A percentile compares a stretch with the other conserved stretches of the same genome.
These are phyloP conservation scores for Lamellibrachia satsuma DNA, from an alignment of 2,888 invertebrate genomes.

Conservation along the genomic window DNA sequence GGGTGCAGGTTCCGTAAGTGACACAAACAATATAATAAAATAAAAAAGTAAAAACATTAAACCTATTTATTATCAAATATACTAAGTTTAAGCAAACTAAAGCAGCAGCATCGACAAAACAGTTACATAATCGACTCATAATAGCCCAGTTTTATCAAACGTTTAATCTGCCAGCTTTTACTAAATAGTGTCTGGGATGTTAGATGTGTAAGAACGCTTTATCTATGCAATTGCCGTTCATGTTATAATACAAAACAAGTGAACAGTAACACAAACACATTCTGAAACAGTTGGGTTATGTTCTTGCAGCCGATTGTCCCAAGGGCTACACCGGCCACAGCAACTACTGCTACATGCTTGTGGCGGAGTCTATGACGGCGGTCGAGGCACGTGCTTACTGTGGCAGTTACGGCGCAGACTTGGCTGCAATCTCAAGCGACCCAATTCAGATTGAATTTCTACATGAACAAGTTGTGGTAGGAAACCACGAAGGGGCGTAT, in stretches of 20 bases:
- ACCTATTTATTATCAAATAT: too few relatives aligned
- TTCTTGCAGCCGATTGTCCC: not conserved
- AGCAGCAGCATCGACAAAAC: too few relatives aligned
- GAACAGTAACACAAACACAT: not conserved
- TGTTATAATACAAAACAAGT: not conserved
- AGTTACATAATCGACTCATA: too few relatives aligned
- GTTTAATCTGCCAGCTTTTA: too few relatives aligned
- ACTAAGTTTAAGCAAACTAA: too few relatives aligned
- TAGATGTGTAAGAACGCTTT: too few relatives aligned
- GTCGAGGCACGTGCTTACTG: slow-evolving; percentile 44
- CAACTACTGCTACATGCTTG: slow-evolving; percentile 44
- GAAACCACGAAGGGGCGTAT: not conserved
- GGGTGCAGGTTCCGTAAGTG: slow-evolving; percentile 20
- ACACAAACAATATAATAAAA: not conserved
- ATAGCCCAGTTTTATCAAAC: too few relatives aligned
- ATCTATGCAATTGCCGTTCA: too few relatives aligned
- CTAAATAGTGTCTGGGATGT: too few relatives aligned
- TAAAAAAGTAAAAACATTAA: too few relatives aligned
- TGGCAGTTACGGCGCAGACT: slow-evolving; percentile 42
- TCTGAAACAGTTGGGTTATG: not conserved
- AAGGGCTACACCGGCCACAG: not conserved
- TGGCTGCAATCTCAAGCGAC: slow-evolving; percentile 35
- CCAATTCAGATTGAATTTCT: not conserved
- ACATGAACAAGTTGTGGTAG: not conserved
- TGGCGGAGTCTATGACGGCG: slow-evolving; percentile 42